Evolutionary conservation across 2,113 vertebrate genomes (phyloP).

Genomic region (Podocnemis expansa): DNA sequence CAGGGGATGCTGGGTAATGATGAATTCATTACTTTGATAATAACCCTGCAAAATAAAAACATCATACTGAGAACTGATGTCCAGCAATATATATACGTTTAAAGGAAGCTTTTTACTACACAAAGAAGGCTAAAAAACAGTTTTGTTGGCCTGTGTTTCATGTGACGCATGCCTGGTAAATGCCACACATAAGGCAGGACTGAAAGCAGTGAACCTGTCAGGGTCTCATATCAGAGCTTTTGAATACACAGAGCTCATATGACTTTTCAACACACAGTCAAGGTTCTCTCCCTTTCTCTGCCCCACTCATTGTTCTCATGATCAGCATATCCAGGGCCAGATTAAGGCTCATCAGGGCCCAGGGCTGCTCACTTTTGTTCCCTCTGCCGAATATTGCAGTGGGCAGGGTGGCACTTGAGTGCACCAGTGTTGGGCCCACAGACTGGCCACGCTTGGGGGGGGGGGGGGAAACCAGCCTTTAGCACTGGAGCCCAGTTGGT

Average conservation of each 20-base stretch:
- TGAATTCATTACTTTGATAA: constrained; percentile 89
- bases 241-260: neutral
- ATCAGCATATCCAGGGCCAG: neutral
- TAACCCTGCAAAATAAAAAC: constrained; percentile 85
- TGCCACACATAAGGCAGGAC: neutral
- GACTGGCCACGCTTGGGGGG: no score
- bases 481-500: no score
- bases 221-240: neutral
- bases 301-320: neutral
- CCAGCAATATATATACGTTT: neutral
- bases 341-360: no score
- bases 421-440: no score
- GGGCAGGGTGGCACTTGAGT: no score
- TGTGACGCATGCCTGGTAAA: neutral
- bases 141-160: neutral
- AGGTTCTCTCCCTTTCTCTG: neutral
- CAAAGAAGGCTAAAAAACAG: neutral
- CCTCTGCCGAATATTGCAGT: no score
- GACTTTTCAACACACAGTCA: neutral
- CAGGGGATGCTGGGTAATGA: constrained; percentile 94
- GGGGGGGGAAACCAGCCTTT: no score
- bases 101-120: neutral
- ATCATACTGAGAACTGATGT: neutral
- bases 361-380: no score
- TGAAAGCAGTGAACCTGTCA: neutral